Evolutionary conservation across 2,113 vertebrate species (phyloP), one percentile per base, ranked within the genome.

Genomic region (Lophura nycthemera): DNA sequence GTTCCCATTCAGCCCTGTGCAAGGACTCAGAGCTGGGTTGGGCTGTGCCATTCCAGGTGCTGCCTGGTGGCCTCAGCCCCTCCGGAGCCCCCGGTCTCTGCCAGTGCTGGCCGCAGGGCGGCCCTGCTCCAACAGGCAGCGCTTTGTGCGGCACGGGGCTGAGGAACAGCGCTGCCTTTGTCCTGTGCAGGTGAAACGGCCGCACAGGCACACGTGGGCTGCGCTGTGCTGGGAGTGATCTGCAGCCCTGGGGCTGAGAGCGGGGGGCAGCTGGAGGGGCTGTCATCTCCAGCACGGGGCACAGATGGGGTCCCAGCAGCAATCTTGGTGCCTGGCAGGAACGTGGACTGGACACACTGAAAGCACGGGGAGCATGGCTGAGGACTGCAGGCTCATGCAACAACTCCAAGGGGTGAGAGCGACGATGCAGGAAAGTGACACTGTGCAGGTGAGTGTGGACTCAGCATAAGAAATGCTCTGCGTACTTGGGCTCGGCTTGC

Each of bases 331-430:
- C 21, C 27, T 2, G 72, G 85, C 8, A 13, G 22, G 82, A 76
- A 59, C 4, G 1, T 0, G 15, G 63, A 38, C 29, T 22, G 61
- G 36, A 20, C 38, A 11, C 3, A 20, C 52, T 2, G 1, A 27
- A 50, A 32, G 61, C 45, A 29, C 42, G 4, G 61, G 48, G 80
- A 50, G n/a, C 0, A 0, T 0, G 20, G 50, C 42, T 32, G 45
- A 3, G 2, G 72, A 14, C 4, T 5, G 2, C 13, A 45, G 77
- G 65, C 8, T 70, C 30, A 0, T 0, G 3, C 7, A 5, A 50
- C 0, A 3, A n/a, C 60, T 10, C 40, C 0, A 1, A 8, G 43
- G 0, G 0, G 45, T 2, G 56, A 73, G 0, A 0, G 40, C 1
- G 40, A 77, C 20, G 2, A 43, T 0, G 1, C 57, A 40, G 27